These are phyloP conservation scores for Thalassarche chlororhynchos DNA, from an alignment of 2,113 vertebrate species.

Conservation along the genomic window DNA sequence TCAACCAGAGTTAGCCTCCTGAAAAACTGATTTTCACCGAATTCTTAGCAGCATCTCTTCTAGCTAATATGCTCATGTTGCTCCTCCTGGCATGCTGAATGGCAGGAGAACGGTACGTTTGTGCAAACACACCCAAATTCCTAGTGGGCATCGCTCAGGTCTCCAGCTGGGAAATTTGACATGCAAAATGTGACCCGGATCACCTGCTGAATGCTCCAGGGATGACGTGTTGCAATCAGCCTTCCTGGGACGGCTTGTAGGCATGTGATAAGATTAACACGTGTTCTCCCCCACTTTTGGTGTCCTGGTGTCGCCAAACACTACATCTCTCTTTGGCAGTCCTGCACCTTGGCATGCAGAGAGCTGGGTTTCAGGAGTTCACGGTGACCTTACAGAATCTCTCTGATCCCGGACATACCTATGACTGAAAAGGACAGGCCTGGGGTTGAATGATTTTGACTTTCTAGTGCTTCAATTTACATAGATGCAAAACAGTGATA, in stretches of 20 bases:
- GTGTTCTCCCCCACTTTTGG: background rate
- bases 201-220: background rate
- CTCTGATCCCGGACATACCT: background rate
- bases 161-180: background rate
- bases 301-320: background rate
- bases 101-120: background rate
- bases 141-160: background rate
- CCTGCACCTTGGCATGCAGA: background rate
- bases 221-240: background rate
- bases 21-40: background rate
- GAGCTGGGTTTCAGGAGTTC: background rate
- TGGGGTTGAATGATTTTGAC: background rate
- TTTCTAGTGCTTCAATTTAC: background rate
- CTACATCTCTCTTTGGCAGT: background rate
- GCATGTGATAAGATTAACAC: background rate
- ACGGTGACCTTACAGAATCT: background rate
- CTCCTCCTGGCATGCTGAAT: background rate
- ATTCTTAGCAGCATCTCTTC: background rate
- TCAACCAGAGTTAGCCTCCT: background rate
- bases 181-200: background rate
- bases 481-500: background rate
- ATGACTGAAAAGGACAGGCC: background rate
- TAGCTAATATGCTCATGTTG: background rate
- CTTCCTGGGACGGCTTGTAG: background rate
- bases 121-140: constrained; percentile 10